phyloP scores from a whole-genome alignment of 2,888 invertebrate species.

The Cephus nigrinus region DNA sequence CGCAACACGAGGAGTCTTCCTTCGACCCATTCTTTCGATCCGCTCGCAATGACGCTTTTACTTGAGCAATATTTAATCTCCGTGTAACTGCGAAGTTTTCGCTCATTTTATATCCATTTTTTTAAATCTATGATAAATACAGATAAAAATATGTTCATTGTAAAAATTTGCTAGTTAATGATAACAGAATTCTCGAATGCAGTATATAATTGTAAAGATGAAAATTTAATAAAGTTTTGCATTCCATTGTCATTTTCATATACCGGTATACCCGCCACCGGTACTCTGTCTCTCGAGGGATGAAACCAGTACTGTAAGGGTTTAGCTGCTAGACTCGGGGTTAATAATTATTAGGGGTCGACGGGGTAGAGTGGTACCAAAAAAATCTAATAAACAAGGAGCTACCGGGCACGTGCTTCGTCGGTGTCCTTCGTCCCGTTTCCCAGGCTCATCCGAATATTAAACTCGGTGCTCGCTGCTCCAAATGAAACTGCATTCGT shows the following conservation, averaged over 20 bases:
- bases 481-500: conserved; percentile 6
- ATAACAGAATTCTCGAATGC: background rate
- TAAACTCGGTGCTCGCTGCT: background rate
- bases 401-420: background rate
- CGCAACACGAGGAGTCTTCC: background rate
- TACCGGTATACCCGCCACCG: background rate
- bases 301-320: background rate
- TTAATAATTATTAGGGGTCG: conserved; percentile 1
- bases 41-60: no score
- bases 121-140: no score
- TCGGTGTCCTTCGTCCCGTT: background rate
- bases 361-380: background rate
- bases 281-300: background rate
- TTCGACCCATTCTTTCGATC: background rate
- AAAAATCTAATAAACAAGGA: conserved; percentile 5
- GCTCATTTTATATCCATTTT: background rate
- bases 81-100: background rate
- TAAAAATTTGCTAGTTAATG: background rate
- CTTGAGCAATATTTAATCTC: background rate
- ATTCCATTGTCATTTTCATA: background rate
- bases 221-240: background rate
- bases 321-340: background rate
- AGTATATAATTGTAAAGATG: background rate
- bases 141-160: background rate
- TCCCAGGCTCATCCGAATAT: conserved; percentile 6